These are phyloP conservation scores for Hirtodrosophila trivittata DNA, from an alignment of 2,888 invertebrate species.

Conservation along the genomic window DNA sequence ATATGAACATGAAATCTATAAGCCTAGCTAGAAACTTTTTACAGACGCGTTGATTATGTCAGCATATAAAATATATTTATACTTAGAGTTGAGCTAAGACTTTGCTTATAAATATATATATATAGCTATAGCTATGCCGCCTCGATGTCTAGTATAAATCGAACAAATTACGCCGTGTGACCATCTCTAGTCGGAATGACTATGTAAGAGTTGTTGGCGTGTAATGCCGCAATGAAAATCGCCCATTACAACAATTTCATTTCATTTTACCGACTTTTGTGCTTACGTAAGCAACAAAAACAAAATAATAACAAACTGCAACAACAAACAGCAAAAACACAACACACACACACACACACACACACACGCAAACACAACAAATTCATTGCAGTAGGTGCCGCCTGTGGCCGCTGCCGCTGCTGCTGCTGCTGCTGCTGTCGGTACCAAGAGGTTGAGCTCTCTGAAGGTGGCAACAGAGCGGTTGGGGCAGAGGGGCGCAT, in stretches of 20 bases:
- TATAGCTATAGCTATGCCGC: too few species aligned
- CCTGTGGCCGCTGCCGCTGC: slow-evolving; percentile 1
- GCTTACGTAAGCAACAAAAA: slow-evolving; percentile 67
- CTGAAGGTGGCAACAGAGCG: slow-evolving; percentile 18
- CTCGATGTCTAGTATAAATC: too few species aligned
- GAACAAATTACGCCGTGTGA: too few species aligned
- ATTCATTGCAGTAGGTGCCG: slow-evolving; percentile 52
- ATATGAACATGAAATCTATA: too few species aligned
- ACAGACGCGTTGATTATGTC: too few species aligned
- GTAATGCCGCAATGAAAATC: slow-evolving; percentile 77
- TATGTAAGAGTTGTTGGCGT: slow-evolving; percentile 56
- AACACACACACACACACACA: slow-evolving; percentile 10
- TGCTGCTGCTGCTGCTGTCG: slow-evolving; percentile 21
- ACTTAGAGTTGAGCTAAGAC: too few species aligned
- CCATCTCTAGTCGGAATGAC: slow-evolving; percentile 45
- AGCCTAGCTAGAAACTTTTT: too few species aligned
- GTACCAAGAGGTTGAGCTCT: slow-evolving; percentile 52
- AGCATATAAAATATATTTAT: too few species aligned
- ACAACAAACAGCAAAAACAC: slow-evolving; percentile 19
- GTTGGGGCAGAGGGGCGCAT: slow-evolving; percentile 4
- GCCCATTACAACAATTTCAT: slow-evolving; percentile 79
- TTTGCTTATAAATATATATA: too few species aligned
- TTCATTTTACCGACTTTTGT: slow-evolving; percentile 75
- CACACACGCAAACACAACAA: slow-evolving; percentile 12
- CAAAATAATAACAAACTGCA: slow-evolving; percentile 28